These are phyloP conservation scores for Drosophila pseudotalamancana DNA, from an alignment of 2,888 invertebrate species.

Conservation along the genomic window DNA sequence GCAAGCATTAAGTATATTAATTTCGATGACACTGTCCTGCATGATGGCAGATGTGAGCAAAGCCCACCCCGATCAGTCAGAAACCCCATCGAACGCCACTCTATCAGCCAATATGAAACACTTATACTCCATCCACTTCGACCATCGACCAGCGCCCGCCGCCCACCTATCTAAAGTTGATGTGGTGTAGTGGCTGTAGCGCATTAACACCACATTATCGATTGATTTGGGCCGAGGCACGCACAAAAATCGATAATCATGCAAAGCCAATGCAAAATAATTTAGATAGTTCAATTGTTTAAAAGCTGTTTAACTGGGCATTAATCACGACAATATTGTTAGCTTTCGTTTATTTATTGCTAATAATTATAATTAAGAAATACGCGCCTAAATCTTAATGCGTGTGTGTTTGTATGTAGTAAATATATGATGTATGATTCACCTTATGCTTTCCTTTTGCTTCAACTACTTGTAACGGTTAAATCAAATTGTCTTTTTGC, in stretches of 20 bases:
- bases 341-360: constrained; percentile 27
- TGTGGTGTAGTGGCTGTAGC: constrained; percentile 39
- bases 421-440: constrained; percentile 39
- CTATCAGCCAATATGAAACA: constrained; percentile 15
- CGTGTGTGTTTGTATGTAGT: constrained; percentile 13
- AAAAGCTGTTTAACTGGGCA: constrained; percentile 3
- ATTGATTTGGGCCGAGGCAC: constrained; percentile 75
- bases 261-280: constrained; percentile 51
- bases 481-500: constrained; percentile 20
- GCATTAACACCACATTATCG: constrained; percentile 82
- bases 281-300: constrained; percentile 51
- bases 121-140: constrained; percentile 32
- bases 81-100: background rate
- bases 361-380: constrained; percentile 31
- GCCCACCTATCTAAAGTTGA: constrained; percentile 30
- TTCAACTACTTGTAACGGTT: constrained; percentile 26
- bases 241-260: constrained; percentile 71
- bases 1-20: constrained; percentile 76
- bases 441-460: constrained; percentile 40
- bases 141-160: constrained; percentile 17
- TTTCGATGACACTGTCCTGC: constrained; percentile 49
- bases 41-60: constrained; percentile 29
- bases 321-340: constrained; percentile 1
- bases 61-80: constrained; percentile 8
- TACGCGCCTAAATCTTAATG: constrained; percentile 54